phyloP scores from a whole-genome alignment of 2,113 vertebrate genomes.

The Gymnobelideus leadbeateri region DNA sequence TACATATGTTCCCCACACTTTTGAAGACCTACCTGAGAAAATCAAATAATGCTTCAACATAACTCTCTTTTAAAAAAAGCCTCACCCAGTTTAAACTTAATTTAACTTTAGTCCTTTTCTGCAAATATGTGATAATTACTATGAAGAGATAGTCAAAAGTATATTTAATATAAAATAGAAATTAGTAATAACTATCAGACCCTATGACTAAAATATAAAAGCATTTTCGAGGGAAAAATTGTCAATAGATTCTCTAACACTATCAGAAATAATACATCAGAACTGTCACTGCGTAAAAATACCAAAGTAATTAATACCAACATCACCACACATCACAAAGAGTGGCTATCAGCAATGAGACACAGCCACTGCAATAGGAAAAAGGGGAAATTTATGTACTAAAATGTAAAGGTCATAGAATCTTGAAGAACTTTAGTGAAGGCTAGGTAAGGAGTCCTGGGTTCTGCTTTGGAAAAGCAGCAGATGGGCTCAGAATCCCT shows the following conservation, averaged over 20 bases:
- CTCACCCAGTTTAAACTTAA: conserved; percentile 49
- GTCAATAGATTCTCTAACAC: neutral
- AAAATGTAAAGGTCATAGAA: neutral
- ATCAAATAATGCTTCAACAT: neutral
- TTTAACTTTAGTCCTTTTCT: conserved; percentile 44
- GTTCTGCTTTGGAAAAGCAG: conserved; percentile 6
- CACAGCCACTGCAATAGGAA: neutral
- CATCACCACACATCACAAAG: neutral
- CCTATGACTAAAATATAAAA: conserved; percentile 34
- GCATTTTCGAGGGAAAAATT: conserved; percentile 33
- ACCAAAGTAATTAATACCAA: conserved; percentile 14
- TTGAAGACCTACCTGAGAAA: conserved; percentile 55
- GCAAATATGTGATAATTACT: conserved; percentile 18
- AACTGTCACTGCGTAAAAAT: conserved; percentile 5
- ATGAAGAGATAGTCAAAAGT: conserved; percentile 32
- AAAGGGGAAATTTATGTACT: neutral
- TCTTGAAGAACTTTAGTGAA: conserved; percentile 33
- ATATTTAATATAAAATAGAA: conserved; percentile 51
- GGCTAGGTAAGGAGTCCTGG: neutral
- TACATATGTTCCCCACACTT: neutral
- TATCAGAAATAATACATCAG: neutral
- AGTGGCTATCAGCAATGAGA: neutral
- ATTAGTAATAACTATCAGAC: conserved; percentile 46
- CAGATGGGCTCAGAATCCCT: conserved; percentile 9
- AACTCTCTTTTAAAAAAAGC: conserved; percentile 50